These are phyloP conservation scores for Okapia johnstoni DNA, from an alignment of 2,113 vertebrate genomes.

Conservation along the genomic window DNA sequence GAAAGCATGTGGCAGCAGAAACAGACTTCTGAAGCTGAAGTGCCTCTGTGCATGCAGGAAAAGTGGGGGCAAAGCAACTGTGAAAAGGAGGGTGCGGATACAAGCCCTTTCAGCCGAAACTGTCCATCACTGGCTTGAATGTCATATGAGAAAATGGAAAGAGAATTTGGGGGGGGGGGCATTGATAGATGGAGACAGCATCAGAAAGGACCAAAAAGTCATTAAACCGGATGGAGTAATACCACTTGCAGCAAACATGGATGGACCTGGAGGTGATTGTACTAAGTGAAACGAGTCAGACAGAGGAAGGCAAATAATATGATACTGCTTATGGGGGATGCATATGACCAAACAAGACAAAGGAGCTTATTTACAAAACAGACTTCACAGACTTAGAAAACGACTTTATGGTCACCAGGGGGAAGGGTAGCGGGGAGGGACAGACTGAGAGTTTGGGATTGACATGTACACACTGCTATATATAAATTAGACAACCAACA, in stretches of 20 bases:
- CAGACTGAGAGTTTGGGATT: neutral
- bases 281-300: neutral
- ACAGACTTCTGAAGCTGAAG: neutral
- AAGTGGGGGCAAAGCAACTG: neutral
- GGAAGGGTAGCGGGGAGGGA: neutral
- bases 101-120: neutral
- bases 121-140: no score
- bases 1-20: neutral
- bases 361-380: neutral
- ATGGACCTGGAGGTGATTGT: neutral
- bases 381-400: neutral
- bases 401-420: neutral
- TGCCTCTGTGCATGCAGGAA: neutral
- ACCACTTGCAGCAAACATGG: neutral
- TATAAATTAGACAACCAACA: neutral
- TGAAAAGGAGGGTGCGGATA: no score
- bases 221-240: neutral
- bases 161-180: neutral
- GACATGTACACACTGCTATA: neutral
- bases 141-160: neutral
- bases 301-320: neutral
- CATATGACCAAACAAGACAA: neutral
- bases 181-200: neutral
- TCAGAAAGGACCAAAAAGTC: neutral
- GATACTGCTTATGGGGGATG: neutral